phyloP scores from a whole-genome alignment of 2,797 vertebrate genomes.

The Sternotherus odoratus region DNA sequence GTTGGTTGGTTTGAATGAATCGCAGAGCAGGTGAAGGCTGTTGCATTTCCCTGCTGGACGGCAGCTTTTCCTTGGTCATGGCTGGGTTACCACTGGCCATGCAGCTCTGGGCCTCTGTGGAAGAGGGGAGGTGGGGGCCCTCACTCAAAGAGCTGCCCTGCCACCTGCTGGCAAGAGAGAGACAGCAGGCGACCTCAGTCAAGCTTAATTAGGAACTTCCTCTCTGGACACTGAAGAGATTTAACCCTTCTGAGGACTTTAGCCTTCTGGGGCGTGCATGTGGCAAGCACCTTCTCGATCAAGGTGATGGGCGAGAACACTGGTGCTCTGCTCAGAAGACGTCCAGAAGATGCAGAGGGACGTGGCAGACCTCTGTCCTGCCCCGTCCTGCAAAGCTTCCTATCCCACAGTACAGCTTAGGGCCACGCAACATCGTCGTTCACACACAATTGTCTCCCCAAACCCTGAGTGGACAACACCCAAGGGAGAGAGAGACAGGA shows the following conservation, averaged over 20 bases:
- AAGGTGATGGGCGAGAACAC: neutral
- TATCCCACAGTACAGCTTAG: neutral
- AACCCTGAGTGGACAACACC: no score
- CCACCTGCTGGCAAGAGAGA: conserved; percentile 66
- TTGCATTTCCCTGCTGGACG: neutral
- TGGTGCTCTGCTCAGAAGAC: neutral
- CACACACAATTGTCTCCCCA: neutral
- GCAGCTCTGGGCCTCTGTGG: neutral
- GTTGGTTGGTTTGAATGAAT: neutral
- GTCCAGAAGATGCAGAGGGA: neutral
- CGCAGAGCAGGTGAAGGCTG: neutral
- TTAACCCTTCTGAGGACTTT: neutral
- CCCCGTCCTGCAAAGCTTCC: neutral
- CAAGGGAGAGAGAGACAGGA: neutral
- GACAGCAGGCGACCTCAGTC: neutral
- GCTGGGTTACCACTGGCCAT: neutral
- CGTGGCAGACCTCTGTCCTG: neutral
- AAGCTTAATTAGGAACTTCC: neutral
- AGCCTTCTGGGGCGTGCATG: neutral
- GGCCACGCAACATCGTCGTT: neutral
- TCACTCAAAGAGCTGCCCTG: conserved; percentile 58
- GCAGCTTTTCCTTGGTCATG: neutral
- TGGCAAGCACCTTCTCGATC: neutral
- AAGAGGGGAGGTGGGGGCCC: neutral
- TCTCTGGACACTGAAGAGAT: neutral